Evolutionary conservation across 2,113 vertebrate species (phyloP).

Genomic region (Scophthalmus maximus): DNA sequence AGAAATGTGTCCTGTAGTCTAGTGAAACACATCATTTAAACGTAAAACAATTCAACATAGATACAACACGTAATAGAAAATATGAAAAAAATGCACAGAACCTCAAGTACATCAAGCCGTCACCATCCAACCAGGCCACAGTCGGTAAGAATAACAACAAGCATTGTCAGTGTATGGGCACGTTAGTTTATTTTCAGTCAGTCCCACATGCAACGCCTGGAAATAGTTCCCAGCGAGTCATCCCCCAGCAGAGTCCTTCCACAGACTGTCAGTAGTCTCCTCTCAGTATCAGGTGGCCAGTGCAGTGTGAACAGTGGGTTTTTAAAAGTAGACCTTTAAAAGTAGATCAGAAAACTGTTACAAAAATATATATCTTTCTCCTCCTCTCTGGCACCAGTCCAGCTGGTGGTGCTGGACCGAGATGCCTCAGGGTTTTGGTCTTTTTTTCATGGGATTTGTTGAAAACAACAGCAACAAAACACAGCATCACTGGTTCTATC

Average conservation of each 20-base stretch:
- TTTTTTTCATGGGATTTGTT: constrained; percentile 13
- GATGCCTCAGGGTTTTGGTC: background rate
- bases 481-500: background rate
- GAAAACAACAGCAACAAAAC: background rate
- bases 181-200: constrained; percentile 1
- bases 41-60: no score
- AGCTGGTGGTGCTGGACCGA: background rate
- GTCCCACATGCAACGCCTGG: background rate
- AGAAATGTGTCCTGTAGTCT: background rate
- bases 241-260: background rate
- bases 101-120: background rate
- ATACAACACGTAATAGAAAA: background rate
- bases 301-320: background rate
- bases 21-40: background rate
- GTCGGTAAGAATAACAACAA: background rate
- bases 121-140: background rate
- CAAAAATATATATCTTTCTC: background rate
- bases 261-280: background rate
- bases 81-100: no score
- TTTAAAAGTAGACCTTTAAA: background rate
- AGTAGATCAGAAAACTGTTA: background rate
- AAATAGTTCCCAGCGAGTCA: background rate
- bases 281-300: background rate
- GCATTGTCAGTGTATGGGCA: background rate
- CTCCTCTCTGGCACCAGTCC: background rate